These are phyloP conservation scores for Prietella phreatophila DNA, from an alignment of 2,113 vertebrate genomes.

Conservation along the genomic window DNA sequence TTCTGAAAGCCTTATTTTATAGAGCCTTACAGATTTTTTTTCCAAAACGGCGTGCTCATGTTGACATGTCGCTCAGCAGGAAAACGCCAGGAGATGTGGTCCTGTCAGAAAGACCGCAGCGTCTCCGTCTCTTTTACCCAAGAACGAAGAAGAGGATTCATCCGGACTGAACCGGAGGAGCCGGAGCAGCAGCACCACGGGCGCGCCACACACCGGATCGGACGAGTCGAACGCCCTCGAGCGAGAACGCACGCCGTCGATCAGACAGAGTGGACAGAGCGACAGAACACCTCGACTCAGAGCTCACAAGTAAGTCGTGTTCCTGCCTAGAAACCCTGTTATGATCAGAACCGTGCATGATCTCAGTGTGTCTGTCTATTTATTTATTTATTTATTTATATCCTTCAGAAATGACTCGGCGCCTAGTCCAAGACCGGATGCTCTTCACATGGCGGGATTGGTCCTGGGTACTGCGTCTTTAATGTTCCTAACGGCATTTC, in stretches of 20 bases:
- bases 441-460: slow-evolving; percentile 64
- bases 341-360: not conserved
- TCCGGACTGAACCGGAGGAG: slow-evolving; percentile 45
- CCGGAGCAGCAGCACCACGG: slow-evolving; percentile 1
- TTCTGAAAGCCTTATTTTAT: not conserved
- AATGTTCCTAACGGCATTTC: not conserved
- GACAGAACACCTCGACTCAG: slow-evolving; percentile 1
- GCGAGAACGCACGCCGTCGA: not conserved
- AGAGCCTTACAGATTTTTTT: not conserved
- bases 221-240: slow-evolving; percentile 11
- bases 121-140: not conserved
- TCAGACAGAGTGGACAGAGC: slow-evolving; percentile 1
- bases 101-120: slow-evolving; percentile 53
- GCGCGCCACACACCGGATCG: not conserved
- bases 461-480: slow-evolving; percentile 72
- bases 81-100: slow-evolving; percentile 69
- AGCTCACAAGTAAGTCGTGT: slow-evolving; percentile 46
- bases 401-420: slow-evolving; percentile 65
- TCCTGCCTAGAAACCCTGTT: no score
- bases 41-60: not conserved
- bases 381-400: slow-evolving; percentile 2
- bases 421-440: slow-evolving; percentile 51
- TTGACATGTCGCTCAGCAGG: slow-evolving; percentile 66
- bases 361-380: not conserved
- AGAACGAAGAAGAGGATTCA: slow-evolving; percentile 49